Percentiles rank a stretch among this genome's conserved stretches.
These are phyloP conservation scores for Drosophila fungiperda DNA, from an alignment of 2,888 invertebrate genomes.

Conservation along the genomic window DNA sequence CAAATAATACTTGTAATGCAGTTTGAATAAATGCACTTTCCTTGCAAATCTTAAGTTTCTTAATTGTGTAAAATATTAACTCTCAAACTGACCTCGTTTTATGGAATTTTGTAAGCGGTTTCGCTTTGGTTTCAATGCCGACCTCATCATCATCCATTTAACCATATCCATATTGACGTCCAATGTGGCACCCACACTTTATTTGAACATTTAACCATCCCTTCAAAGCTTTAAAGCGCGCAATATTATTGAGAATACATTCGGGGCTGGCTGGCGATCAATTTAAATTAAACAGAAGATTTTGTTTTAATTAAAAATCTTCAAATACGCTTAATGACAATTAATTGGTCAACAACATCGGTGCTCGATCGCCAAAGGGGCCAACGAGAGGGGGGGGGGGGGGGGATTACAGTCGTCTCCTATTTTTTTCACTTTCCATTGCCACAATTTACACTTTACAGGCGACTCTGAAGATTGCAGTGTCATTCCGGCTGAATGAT, in stretches of 20 bases:
- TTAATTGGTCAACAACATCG: conserved; percentile 76
- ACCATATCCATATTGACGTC: conserved; percentile 23
- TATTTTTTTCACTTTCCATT: conserved; percentile 25
- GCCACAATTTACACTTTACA: conserved; percentile 49
- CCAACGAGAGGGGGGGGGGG: background rate
- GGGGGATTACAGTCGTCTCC: conserved; percentile 30
- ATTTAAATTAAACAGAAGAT: conserved; percentile 80
- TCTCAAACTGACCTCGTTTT: conserved; percentile 20
- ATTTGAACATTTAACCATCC: background rate
- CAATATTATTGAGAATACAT: conserved; percentile 59
- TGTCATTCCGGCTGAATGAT: conserved; percentile 43
- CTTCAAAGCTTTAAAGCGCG: conserved; percentile 27
- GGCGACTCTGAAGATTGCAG: conserved; percentile 39
- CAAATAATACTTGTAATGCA: background rate
- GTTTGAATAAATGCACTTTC: background rate
- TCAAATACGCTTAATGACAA: conserved; percentile 82
- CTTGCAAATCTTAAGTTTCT: background rate
- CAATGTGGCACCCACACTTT: conserved; percentile 41
- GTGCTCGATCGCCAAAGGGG: conserved; percentile 43
- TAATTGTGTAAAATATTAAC: background rate
- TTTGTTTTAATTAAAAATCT: conserved; percentile 81
- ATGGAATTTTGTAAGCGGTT: conserved; percentile 30
- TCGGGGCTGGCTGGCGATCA: conserved; percentile 62
- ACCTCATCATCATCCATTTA: conserved; percentile 21
- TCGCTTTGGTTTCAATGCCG: conserved; percentile 59